Percentiles rank a stretch among this genome's conserved stretches.
Conservation (phyloP, 2,888 invertebrate genomes). For the Schizaphis graminum region DNA sequence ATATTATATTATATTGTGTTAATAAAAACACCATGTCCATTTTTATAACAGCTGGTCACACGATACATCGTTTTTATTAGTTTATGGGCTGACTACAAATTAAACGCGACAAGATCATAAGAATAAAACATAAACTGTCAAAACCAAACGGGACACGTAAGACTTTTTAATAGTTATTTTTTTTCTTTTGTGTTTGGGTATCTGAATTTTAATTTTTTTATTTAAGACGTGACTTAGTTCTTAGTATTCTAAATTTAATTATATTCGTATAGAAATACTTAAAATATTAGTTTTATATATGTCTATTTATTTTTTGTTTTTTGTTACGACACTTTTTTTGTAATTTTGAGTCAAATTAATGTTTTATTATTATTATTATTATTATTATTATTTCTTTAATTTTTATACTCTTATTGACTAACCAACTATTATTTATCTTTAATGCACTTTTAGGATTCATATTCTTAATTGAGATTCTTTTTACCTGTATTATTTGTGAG, state of each 20-base stretch:
- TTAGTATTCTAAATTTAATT: background rate
- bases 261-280: background rate
- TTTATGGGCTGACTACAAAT: background rate
- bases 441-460: conserved; percentile 14
- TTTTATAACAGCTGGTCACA: background rate
- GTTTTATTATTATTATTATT: background rate
- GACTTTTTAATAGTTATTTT: background rate
- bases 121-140: background rate
- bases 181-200: background rate
- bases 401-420: background rate
- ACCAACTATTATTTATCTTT: conserved; percentile 7
- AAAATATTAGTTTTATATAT: background rate
- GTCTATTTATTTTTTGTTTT: background rate
- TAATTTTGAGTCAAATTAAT: background rate
- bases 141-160: background rate
- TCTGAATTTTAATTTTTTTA: background rate
- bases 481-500: background rate
- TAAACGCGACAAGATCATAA: background rate
- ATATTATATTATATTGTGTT: background rate
- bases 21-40: background rate
- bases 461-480: background rate
- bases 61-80: background rate
- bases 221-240: background rate
- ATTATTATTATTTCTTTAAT: background rate
- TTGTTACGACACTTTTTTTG: background rate